These are phyloP conservation scores for Tillus elongatus DNA, from an alignment of 2,888 invertebrate genomes.

Conservation along the genomic window DNA sequence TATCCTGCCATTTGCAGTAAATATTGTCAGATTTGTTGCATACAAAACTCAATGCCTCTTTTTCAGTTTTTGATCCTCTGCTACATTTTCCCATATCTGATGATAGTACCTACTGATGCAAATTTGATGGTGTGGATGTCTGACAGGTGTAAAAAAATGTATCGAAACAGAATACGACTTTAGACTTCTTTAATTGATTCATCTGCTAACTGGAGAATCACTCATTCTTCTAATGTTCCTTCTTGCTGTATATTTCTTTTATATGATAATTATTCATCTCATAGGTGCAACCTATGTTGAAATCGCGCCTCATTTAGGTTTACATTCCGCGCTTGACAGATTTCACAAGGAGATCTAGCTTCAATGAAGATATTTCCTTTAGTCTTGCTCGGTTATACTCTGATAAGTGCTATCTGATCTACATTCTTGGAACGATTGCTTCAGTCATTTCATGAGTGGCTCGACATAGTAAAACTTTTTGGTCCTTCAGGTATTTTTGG, in stretches of 20 bases:
- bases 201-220: slow-evolving; percentile 16
- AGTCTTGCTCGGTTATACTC: too few species aligned
- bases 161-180: slow-evolving; percentile 15
- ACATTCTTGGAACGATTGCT: too few species aligned
- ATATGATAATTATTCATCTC: slow-evolving; percentile 24
- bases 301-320: slow-evolving; percentile 20
- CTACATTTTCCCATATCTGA: too few species aligned
- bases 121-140: slow-evolving; percentile 10
- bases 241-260: slow-evolving; percentile 16
- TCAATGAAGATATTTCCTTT: slow-evolving; percentile 15
- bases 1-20: slow-evolving; percentile 13
- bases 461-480: too few species aligned
- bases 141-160: slow-evolving; percentile 13
- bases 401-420: too few species aligned
- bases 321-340: slow-evolving; percentile 20
- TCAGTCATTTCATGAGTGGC: too few species aligned
- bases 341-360: slow-evolving; percentile 22
- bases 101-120: slow-evolving; percentile 15
- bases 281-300: slow-evolving; percentile 22
- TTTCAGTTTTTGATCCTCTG: too few species aligned
- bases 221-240: slow-evolving; percentile 23
- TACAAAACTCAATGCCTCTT: too few species aligned
- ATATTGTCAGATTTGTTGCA: slow-evolving; percentile 5
- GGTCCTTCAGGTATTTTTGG: too few species aligned
- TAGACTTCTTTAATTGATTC: slow-evolving; percentile 7